Percentiles rank a stretch among this genome's conserved stretches.
These are phyloP conservation scores for Xerus inauris DNA, from an alignment of 2,113 vertebrate genomes.

Conservation along the genomic window DNA sequence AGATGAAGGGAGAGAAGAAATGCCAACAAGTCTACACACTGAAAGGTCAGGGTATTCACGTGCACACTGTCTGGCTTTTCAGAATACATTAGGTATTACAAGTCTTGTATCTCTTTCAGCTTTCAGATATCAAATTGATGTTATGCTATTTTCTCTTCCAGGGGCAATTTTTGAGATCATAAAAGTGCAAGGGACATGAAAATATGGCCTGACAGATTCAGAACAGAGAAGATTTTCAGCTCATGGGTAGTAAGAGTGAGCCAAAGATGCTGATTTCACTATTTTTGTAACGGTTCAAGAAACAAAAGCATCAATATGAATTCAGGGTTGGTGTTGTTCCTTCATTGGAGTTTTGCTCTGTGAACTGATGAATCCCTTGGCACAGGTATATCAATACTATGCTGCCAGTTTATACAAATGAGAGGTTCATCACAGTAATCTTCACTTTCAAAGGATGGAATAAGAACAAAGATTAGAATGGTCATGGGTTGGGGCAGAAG, in stretches of 20 bases:
- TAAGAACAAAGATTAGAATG: not conserved
- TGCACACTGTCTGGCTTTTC: not conserved
- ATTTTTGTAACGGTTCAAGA: conserved; percentile 42
- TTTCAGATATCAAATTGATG: conserved; percentile 45
- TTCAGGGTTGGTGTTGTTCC: conserved; percentile 33
- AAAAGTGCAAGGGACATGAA: not conserved
- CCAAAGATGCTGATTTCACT: not conserved
- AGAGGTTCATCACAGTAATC: not conserved
- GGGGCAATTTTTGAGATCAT: conserved; percentile 43
- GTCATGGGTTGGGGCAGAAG: not conserved
- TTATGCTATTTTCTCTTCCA: conserved; percentile 43
- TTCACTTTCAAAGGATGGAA: not conserved
- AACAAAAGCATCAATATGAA: conserved; percentile 36
- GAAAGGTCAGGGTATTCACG: conserved; percentile 36
- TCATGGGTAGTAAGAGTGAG: conserved; percentile 11
- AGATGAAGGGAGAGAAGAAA: conserved; percentile 44
- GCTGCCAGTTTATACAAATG: conserved; percentile 48
- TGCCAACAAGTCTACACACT: conserved; percentile 17
- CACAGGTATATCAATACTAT: conserved; percentile 26
- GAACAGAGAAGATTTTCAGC: conserved; percentile 36
- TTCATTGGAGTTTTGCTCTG: not conserved
- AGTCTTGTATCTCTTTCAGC: not conserved
- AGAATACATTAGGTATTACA: not conserved
- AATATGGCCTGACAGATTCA: not conserved
- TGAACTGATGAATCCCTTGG: conserved; percentile 36